phyloP scores from a whole-genome alignment of 2,888 invertebrate species.

The Volucella bombylans region DNA sequence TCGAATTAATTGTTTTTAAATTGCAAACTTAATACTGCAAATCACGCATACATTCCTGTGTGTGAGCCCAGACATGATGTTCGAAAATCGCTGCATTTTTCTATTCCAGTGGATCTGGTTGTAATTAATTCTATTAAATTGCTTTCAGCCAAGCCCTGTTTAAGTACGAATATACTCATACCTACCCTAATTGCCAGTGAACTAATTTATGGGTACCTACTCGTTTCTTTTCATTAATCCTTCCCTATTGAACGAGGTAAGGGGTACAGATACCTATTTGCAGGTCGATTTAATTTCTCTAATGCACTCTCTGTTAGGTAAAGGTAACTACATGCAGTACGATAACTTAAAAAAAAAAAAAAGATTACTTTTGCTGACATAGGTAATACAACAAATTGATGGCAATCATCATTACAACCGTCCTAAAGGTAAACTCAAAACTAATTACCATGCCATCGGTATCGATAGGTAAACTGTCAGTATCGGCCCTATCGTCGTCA shows the following conservation, averaged over 20 bases:
- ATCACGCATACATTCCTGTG: neutral
- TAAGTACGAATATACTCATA: too few relatives aligned
- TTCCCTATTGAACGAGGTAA: neutral
- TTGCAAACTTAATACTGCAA: neutral
- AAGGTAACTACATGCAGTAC: neutral
- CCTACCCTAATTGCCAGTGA: constrained; percentile 5
- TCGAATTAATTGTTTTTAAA: constrained; percentile 4
- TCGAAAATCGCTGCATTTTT: constrained; percentile 10
- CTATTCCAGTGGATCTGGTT: neutral
- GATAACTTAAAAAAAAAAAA: neutral
- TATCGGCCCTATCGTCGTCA: constrained; percentile 23
- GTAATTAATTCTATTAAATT: constrained; percentile 14
- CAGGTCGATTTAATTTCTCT: constrained; percentile 40
- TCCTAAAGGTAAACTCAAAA: constrained; percentile 49
- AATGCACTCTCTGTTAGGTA: constrained; percentile 8
- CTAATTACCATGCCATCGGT: constrained; percentile 43
- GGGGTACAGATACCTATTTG: too few relatives aligned
- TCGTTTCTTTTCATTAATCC: constrained; percentile 17
- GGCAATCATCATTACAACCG: constrained; percentile 62
- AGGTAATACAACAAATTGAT: constrained; percentile 41
- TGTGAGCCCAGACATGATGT: neutral
- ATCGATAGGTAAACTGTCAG: neutral
- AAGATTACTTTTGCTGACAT: neutral
- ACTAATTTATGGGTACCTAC: neutral
- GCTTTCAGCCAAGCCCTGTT: constrained; percentile 1